phyloP scores from a whole-genome alignment of 2,113 vertebrate species.

The Gymnocephalus cernua region DNA sequence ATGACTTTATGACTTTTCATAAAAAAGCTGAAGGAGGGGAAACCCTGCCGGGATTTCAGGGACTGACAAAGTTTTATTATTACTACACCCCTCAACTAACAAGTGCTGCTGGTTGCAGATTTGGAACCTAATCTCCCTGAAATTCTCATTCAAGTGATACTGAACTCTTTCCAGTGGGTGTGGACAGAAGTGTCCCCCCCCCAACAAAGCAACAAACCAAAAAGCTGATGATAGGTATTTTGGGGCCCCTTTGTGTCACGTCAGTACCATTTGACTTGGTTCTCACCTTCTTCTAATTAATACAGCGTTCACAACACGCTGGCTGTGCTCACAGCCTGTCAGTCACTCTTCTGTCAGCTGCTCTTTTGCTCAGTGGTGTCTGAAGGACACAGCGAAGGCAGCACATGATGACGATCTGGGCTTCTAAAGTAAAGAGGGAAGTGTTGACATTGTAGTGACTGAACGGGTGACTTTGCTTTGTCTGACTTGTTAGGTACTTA shows the following conservation, averaged over 20 bases:
- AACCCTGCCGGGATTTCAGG: rapidly evolving
- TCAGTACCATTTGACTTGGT: not conserved
- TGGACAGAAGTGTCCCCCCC: not conserved
- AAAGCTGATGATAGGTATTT: not conserved
- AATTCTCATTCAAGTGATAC: not conserved
- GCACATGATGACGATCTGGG: not conserved
- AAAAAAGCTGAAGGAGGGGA: no score
- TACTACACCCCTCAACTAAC: not conserved
- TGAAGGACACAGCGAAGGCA: constrained; percentile 31
- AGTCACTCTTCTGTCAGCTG: not conserved
- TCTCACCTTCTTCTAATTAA: not conserved
- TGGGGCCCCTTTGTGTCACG: not conserved
- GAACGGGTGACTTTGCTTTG: constrained; percentile 41
- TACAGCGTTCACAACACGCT: not conserved
- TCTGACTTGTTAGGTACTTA: constrained; percentile 42
- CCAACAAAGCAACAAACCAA: no score
- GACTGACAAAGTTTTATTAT: not conserved
- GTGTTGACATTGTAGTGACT: constrained; percentile 47
- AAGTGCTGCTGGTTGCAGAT: not conserved
- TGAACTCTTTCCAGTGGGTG: not conserved
- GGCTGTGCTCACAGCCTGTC: not conserved
- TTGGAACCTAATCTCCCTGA: not conserved
- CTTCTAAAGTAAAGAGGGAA: constrained; percentile 7
- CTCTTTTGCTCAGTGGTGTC: not conserved
- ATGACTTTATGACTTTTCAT: no score